Evolutionary conservation across 2,113 vertebrate genomes (phyloP), one percentile per base, ranked within the genome.

Genomic region (Colistium nudipinnis): DNA sequence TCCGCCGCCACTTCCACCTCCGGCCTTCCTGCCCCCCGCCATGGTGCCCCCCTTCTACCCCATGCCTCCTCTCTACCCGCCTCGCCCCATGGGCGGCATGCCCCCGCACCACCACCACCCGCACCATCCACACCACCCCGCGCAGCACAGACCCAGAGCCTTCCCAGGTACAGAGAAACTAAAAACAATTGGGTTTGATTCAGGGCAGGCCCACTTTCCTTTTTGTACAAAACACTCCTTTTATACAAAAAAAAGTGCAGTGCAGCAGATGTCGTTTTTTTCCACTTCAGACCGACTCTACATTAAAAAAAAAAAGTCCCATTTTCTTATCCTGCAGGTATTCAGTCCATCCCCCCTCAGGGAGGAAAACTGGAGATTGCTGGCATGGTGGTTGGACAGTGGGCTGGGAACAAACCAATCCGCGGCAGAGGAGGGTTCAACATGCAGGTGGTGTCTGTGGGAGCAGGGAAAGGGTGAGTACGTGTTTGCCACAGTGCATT

Each of bases 281-380:
- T 6, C 27, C 25, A 16, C 7, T 47, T 45, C 8, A 38, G 30
- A 25, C n/a, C 19, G 11, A 9, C 12, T 25, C 8, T 4, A 13
- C 22, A 4, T 6, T 45, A 9, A 38, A 1, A 19, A 16, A 9
- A 12, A 5, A 31, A 31, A 36, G 4, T 48, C 11, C 16, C 0
- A 6, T 24, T 8, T 36, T 24, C 7, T 11, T 0, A 16, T 24
- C n/a, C n/a, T 30, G 6, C 27, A 96, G 96, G 94, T 63, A 90
- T 96, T 66, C 95, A 96, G 91, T 93, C 95, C 64, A 96, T 97
- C 66, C 94, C 95, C 14, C 94, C 95, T 48, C 96, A 97, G 87
- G 96, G 96, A 84, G 96, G 96, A 77, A 97, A 97, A 84, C 84
- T 97, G 88, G 95, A 97, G 86, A 97, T 97, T 19, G 96, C 96